A percentile compares a stretch with the other conserved stretches of the same genome.
phyloP scores from a whole-genome alignment of 2,113 vertebrate genomes.

The Pteronura brasiliensis region DNA sequence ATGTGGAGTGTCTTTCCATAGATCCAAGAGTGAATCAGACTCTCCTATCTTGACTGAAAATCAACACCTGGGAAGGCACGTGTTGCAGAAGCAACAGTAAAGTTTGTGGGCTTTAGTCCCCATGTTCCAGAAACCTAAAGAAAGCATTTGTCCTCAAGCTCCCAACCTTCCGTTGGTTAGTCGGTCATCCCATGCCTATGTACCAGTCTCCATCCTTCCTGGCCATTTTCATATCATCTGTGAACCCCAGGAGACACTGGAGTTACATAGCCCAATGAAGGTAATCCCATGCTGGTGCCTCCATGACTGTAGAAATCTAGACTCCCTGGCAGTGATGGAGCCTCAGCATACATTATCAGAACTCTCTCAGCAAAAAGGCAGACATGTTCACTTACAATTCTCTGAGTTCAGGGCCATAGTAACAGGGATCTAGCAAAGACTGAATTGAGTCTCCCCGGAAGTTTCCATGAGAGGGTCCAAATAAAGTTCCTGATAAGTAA shows the following conservation, averaged over 20 bases:
- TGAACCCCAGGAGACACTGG: background rate
- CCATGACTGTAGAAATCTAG: background rate
- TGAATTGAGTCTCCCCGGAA: background rate
- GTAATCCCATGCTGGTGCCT: background rate
- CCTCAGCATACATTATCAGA: background rate
- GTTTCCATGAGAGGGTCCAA: background rate
- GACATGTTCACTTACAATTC: background rate
- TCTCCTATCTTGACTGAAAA: background rate
- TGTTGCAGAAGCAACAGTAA: slow-evolving; percentile 11
- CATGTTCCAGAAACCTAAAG: background rate
- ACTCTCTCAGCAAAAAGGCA: background rate
- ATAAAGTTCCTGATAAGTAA: background rate
- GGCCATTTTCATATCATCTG: background rate
- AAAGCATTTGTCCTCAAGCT: background rate
- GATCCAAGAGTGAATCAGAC: too few species aligned
- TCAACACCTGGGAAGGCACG: background rate
- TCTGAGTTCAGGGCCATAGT: background rate
- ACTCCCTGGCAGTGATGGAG: background rate
- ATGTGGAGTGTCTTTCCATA: background rate
- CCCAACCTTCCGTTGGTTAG: background rate
- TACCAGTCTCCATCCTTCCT: background rate
- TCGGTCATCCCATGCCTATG: too few species aligned
- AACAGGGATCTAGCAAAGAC: background rate
- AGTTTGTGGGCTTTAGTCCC: background rate
- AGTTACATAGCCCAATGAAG: background rate